phyloP scores from a whole-genome alignment of 2,797 vertebrate genomes.

The Perodicticus potto region DNA sequence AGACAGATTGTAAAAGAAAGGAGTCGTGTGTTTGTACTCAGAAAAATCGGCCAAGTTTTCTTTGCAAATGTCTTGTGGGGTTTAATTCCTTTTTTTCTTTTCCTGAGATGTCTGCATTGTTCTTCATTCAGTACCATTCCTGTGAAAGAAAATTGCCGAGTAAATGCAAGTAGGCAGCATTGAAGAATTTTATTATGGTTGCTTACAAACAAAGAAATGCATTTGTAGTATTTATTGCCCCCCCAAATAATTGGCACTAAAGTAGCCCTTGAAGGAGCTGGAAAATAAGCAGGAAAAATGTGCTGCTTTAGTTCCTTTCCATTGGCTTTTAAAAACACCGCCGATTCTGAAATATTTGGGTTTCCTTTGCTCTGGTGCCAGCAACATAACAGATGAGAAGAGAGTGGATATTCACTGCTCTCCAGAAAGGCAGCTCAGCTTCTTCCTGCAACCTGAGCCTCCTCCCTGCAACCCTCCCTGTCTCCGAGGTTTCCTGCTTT shows the following conservation, averaged over 20 bases:
- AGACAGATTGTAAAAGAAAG: constrained; percentile 73
- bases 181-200: constrained; percentile 4
- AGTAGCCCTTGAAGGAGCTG: constrained; percentile 9
- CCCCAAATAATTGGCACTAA: constrained; percentile 37
- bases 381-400: constrained; percentile 61
- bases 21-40: constrained; percentile 64
- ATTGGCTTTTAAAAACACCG: constrained; percentile 68
- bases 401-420: neutral
- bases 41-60: constrained; percentile 75
- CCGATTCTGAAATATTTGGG: constrained; percentile 62
- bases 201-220: constrained; percentile 65
- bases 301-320: constrained; percentile 45
- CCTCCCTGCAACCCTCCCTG: neutral
- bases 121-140: constrained; percentile 63
- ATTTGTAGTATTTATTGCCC: constrained; percentile 46
- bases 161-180: neutral
- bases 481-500: constrained; percentile 71
- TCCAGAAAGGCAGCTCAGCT: neutral
- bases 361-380: constrained; percentile 73
- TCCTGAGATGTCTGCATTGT: constrained; percentile 67
- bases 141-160: constrained; percentile 34
- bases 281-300: constrained; percentile 60
- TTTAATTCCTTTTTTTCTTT: constrained; percentile 48
- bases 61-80: constrained; percentile 56
- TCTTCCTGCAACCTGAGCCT: constrained; percentile 64